Base-by-base conservation (phyloP, 2,113 vertebrate genomes). In the Paradisaea rubra region DNA sequence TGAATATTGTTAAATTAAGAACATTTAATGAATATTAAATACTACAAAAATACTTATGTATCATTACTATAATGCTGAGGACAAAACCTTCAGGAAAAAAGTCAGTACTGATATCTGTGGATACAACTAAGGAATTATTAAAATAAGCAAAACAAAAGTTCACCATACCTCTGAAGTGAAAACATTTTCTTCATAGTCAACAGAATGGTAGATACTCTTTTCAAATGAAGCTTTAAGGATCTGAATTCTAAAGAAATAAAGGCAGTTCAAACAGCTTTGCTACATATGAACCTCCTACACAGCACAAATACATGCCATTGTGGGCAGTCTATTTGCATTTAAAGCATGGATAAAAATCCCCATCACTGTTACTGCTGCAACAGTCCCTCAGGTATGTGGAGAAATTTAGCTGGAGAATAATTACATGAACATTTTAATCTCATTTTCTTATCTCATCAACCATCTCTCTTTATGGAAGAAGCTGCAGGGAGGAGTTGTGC, bases 211-310 rank as follows among this genome's bases (percentile, higher is more conserved):
- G 81, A 98, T 69, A 69, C 95, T 97, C 54, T 97, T 97, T 77
- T 97, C 96, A 95, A 98, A 91, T 16, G 98, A 97, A n/a, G 96
- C 72, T 96, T 96, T 98, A 90, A 98, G 96, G 90, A 94, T 35
- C 65, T 94, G 95, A 89, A 98, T 44, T 89, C 98, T 98, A 86
- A 83, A 81, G 90, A 89, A 95, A 84, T 61, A 88, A 90, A 89
- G 28, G 53, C 47, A 76, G n/a, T 93, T 93, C 50, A 92, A 79
- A 89, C 5, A 91, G 23, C 18, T 85, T 86, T 85, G 37, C 52
- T 49, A 33, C 2, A 3, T 15, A 60, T 24, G 28, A 84, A 54
- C 22, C 45, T 85, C 22, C 35, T 30, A 79, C 14, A 33, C 18
- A 12, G 27, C 63, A 66, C 9, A 14, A 71, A 53, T 11, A 47